phyloP scores from a whole-genome alignment of 2,888 invertebrate species.

The Clepsis dumicolana region DNA sequence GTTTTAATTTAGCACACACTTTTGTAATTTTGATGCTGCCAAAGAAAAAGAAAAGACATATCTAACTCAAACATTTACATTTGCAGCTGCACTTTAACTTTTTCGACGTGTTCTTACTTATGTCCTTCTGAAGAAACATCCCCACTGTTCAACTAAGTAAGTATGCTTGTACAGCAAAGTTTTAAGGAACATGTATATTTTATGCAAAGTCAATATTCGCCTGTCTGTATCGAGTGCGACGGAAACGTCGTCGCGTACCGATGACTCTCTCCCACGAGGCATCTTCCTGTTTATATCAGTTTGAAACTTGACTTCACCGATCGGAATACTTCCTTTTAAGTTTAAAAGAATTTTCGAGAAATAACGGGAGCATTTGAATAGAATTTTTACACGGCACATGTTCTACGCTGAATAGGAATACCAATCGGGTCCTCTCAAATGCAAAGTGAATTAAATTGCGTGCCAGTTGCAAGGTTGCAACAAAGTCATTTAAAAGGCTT shows the following conservation, averaged over 20 bases:
- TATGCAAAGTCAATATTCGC: conserved; percentile 44
- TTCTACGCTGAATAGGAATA: conserved; percentile 1
- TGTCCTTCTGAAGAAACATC: not conserved
- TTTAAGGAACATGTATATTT: conserved; percentile 26
- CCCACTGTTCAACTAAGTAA: not conserved
- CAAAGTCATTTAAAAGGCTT: not conserved
- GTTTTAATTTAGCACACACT: too few relatives aligned
- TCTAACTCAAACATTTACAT: not conserved
- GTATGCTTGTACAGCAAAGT: conserved; percentile 15
- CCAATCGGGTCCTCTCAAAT: conserved; percentile 6
- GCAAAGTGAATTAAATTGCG: conserved; percentile 8
- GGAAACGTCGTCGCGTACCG: conserved; percentile 64
- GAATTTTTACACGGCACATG: conserved; percentile 20
- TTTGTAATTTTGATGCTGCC: too few relatives aligned
- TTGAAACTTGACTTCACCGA: conserved; percentile 73
- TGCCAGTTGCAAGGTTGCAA: conserved; percentile 6
- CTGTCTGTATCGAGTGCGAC: conserved; percentile 59
- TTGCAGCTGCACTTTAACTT: not conserved
- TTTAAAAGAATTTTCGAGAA: conserved; percentile 70
- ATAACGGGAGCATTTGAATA: conserved; percentile 67
- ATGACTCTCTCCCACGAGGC: conserved; percentile 59
- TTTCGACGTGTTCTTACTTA: not conserved
- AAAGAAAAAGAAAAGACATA: too few relatives aligned
- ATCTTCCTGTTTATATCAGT: conserved; percentile 73
- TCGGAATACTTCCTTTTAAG: conserved; percentile 67